Evolutionary conservation across 2,888 invertebrate species (phyloP).

Genomic region (Leptinotarsa peninsularis): DNA sequence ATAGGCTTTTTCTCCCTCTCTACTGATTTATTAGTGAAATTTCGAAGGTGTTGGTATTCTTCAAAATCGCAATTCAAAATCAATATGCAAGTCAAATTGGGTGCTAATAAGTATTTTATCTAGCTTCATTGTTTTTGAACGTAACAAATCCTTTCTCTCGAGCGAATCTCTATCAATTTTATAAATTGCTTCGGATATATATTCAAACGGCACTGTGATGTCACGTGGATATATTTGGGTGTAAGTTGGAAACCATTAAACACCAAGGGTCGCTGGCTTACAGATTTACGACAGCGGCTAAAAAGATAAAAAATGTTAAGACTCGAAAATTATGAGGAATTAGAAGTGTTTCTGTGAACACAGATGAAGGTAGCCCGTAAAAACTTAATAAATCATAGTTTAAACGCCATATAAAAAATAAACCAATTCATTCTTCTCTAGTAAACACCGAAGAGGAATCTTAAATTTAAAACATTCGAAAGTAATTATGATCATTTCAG

Average conservation of each 20-base stretch:
- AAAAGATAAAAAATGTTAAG: slow-evolving; percentile 13
- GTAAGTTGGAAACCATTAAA: slow-evolving; percentile 19
- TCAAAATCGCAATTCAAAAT: no score
- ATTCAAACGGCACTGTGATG: slow-evolving; percentile 9
- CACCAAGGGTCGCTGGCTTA: slow-evolving; percentile 7
- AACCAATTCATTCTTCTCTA: not conserved
- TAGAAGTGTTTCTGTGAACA: slow-evolving; percentile 16
- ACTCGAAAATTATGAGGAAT: slow-evolving; percentile 9
- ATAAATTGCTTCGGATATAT: slow-evolving; percentile 4
- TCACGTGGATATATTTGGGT: slow-evolving; percentile 12
- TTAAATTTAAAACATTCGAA: slow-evolving; percentile 25
- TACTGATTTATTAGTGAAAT: no score
- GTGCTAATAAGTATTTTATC: no score
- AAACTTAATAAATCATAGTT: slow-evolving; percentile 13
- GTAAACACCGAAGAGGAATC: slow-evolving; percentile 3
- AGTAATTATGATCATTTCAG: slow-evolving; percentile 28
- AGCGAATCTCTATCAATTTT: not conserved
- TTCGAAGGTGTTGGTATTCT: no score
- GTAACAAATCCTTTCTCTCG: not conserved
- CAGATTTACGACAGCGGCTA: slow-evolving; percentile 14
- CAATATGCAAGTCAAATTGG: no score
- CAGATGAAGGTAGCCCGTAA: slow-evolving; percentile 8
- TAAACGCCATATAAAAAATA: not conserved
- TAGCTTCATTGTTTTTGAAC: not conserved
- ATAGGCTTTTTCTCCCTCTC: no score